Base-by-base conservation (phyloP, 2,888 invertebrate species). In the Acanthococcus lagerstroemiae region DNA sequence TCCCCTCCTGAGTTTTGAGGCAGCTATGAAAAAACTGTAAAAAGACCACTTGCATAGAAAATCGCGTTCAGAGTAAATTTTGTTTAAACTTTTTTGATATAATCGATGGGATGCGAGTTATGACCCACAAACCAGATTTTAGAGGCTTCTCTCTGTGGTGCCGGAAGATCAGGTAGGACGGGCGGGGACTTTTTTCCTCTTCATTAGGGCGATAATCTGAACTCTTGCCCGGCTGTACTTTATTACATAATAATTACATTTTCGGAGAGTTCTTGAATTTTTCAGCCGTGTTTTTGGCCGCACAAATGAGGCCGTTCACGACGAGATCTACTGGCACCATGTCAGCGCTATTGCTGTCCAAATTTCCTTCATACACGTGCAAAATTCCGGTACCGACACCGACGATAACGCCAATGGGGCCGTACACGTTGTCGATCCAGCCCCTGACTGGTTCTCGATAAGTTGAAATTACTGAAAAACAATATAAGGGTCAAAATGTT, bases 341-440 rank as follows among this genome's bases (percentile, higher is more conserved):
- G 74, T 93, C 91, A 12, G 67, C 46, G 0, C 90, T 90, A 1
- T 84, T 83, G 19, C 81, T 80, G 0, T 81, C 77, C 1, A 79
- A 76, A 71, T 88, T 83, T 2, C 66, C 69, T 25, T 52, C 67
- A 46, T 69, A 69, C 0, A 88, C 83, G 5, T 85, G 80, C 4
- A 89, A 76, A 1, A 88, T 81, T 67, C 94, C 94, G 24, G 86
- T 85, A 0, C 89, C 87, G 4, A 85, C 84, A 0, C 86, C 88
- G 12, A 86, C 80, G n/a, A 72, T 66, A 5, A 72, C 68, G 6
- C 71, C 72, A 1, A 70, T 70, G 1, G 72, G 72, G 0, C 94
- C 94, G 74, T 94, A 94, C 72, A 90, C 81, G 73, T 92, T 95
- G 77, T 93, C 92, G 17, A 91, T 88, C 92, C 93, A 95, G 1